phyloP scores from a whole-genome alignment of 1,140 invertebrate genomes.

The Cyphomyrmex costatus region DNA sequence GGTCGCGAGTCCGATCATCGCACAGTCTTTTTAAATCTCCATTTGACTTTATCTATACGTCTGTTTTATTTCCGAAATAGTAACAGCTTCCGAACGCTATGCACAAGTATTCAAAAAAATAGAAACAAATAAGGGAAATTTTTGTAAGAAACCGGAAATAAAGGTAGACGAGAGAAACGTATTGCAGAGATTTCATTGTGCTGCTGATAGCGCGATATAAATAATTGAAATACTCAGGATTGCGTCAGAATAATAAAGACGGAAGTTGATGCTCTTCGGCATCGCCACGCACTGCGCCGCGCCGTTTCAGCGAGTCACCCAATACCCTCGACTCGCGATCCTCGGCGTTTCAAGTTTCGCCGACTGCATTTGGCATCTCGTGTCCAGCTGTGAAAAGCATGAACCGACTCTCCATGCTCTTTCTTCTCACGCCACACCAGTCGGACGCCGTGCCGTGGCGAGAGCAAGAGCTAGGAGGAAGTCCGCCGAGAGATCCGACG shows the following conservation, averaged over 20 bases:
- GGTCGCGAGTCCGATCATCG: slow-evolving; percentile 35
- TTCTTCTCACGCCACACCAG: slow-evolving; percentile 14
- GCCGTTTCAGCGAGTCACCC: slow-evolving; percentile 28
- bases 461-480: neutral
- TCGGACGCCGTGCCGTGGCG: slow-evolving; percentile 24
- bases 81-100: neutral
- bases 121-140: neutral
- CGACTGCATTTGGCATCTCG: slow-evolving; percentile 65
- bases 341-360: slow-evolving; percentile 63
- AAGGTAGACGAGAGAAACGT: slow-evolving; percentile 37
- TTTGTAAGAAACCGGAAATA: neutral
- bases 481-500: slow-evolving; percentile 50
- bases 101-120: neutral
- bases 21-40: slow-evolving; percentile 37
- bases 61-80: neutral
- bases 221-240: slow-evolving; percentile 65
- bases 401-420: slow-evolving; percentile 37
- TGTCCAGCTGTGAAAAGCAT: slow-evolving; percentile 64
- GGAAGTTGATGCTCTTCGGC: slow-evolving; percentile 19
- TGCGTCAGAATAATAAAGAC: slow-evolving; percentile 41
- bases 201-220: slow-evolving; percentile 39
- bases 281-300: neutral
- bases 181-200: slow-evolving; percentile 40
- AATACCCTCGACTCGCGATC: neutral
- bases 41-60: neutral